phyloP scores from a whole-genome alignment of 2,888 invertebrate genomes.

The Latrodectus hesperus region DNA sequence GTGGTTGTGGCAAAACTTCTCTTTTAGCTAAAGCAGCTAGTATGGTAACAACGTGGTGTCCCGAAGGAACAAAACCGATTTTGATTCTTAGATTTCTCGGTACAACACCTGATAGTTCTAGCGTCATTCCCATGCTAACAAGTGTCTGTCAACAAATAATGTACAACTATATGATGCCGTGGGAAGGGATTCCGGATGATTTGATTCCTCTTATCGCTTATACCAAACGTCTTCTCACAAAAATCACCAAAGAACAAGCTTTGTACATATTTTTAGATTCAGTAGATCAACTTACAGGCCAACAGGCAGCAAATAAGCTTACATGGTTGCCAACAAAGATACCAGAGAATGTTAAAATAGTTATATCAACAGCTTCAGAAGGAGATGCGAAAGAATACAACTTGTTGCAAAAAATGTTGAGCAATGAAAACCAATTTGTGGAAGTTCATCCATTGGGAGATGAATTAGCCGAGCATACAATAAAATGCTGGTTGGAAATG shows the following conservation, averaged over 20 bases:
- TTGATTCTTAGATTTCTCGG: slow-evolving; percentile 94
- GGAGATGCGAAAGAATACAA: slow-evolving; percentile 91
- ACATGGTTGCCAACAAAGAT: slow-evolving; percentile 96
- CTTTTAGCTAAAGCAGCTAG: slow-evolving; percentile 93
- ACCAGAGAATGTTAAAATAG: slow-evolving; percentile 92
- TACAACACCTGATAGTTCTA: slow-evolving; percentile 97
- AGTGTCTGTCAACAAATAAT: slow-evolving; percentile 97
- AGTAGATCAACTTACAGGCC: slow-evolving; percentile 95
- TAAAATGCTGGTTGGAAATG: slow-evolving; percentile 91
- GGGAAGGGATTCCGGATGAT: slow-evolving; percentile 96
- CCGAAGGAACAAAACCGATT: slow-evolving; percentile 81
- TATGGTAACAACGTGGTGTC: slow-evolving; percentile 80
- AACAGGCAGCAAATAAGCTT: slow-evolving; percentile 94
- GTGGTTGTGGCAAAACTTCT: slow-evolving; percentile 98
- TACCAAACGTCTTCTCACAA: slow-evolving; percentile 92
- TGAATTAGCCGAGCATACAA: slow-evolving; percentile 93
- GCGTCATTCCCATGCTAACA: slow-evolving; percentile 92
- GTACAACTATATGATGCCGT: slow-evolving; percentile 91
- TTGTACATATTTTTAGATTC: slow-evolving; percentile 94
- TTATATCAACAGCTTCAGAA: slow-evolving; percentile 92
- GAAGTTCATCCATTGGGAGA: slow-evolving; percentile 88
- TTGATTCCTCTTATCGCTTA: slow-evolving; percentile 95
- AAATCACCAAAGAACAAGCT: slow-evolving; percentile 88
- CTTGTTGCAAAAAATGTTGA: slow-evolving; percentile 89
- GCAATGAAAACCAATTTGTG: slow-evolving; percentile 89